A percentile compares a stretch with the other conserved stretches of the same genome.
These are phyloP conservation scores for Lamproptera curius DNA, from an alignment of 2,888 invertebrate species.

Conservation along the genomic window DNA sequence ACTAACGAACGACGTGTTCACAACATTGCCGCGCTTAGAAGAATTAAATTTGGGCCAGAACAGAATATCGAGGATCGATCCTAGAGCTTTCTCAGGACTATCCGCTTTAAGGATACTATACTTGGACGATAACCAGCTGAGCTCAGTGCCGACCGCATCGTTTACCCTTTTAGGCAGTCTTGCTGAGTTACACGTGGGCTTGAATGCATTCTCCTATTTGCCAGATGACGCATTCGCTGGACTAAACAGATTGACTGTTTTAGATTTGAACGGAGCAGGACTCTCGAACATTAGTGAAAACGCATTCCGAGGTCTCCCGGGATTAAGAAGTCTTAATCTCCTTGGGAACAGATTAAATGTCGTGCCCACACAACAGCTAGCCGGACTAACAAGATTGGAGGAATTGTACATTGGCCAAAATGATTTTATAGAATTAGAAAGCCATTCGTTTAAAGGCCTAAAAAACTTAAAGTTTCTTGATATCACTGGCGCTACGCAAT, in stretches of 20 bases:
- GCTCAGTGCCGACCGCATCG: constrained; percentile 85
- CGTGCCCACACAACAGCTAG: constrained; percentile 87
- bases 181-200: constrained; percentile 90
- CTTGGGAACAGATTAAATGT: constrained; percentile 87
- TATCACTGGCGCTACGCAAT: constrained; percentile 86
- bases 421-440: constrained; percentile 83
- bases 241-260: constrained; percentile 83
- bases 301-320: constrained; percentile 86
- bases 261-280: constrained; percentile 90
- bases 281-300: constrained; percentile 87
- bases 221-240: constrained; percentile 89
- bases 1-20: constrained; percentile 85
- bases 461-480: constrained; percentile 87
- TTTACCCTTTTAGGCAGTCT: constrained; percentile 86
- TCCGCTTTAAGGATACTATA: constrained; percentile 87
- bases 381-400: constrained; percentile 85
- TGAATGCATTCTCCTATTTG: constrained; percentile 87
- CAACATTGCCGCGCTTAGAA: constrained; percentile 85
- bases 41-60: constrained; percentile 93
- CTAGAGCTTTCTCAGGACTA: constrained; percentile 86
- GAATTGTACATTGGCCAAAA: constrained; percentile 91
- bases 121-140: constrained; percentile 90
- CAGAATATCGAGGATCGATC: constrained; percentile 88
- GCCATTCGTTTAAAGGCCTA: constrained; percentile 87
- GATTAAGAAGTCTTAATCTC: constrained; percentile 86